Conservation (phyloP, 2,797 vertebrate species). For the Xiphophorus birchmanni region DNA sequence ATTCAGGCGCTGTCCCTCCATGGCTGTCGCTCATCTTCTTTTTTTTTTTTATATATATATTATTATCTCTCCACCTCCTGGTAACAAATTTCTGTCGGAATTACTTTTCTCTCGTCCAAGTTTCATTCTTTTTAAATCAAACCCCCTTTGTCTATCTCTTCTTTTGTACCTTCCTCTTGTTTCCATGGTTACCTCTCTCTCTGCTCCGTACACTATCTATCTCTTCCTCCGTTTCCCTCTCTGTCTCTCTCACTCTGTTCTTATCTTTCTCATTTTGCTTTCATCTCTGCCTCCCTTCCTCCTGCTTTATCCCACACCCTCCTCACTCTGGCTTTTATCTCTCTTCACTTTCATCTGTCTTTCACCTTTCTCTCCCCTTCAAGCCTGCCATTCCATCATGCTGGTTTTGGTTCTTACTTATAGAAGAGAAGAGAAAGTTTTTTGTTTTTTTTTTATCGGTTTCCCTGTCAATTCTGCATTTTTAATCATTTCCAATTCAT, state of each 20-base stretch:
- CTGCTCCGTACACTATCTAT: constrained; percentile 87
- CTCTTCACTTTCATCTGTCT: constrained; percentile 90
- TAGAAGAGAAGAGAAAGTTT: constrained; percentile 75
- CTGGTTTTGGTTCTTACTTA: constrained; percentile 84
- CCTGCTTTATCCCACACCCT: constrained; percentile 88
- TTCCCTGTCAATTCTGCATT: constrained; percentile 84
- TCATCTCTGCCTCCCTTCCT: constrained; percentile 89
- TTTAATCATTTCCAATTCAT: constrained; percentile 83
- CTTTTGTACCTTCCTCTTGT: constrained; percentile 89
- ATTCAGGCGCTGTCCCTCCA: constrained; percentile 66
- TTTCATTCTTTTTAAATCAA: constrained; percentile 89
- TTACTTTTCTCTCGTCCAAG: constrained; percentile 86
- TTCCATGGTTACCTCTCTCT: constrained; percentile 90
- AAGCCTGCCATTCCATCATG: constrained; percentile 88
- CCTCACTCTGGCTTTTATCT: constrained; percentile 88
- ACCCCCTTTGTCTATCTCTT: constrained; percentile 86
- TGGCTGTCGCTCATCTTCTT: constrained; percentile 67
- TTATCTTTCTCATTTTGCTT: constrained; percentile 91
- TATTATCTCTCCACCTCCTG: constrained; percentile 79
- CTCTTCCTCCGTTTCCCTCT: constrained; percentile 87
- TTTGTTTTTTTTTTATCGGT: constrained; percentile 73
- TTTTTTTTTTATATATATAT: neutral
- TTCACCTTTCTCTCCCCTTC: constrained; percentile 90
- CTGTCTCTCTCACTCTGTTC: constrained; percentile 88
- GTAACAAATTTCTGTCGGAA: constrained; percentile 85